Base-by-base conservation (phyloP, 2,797 vertebrate species). In the Xerus rutilus region DNA sequence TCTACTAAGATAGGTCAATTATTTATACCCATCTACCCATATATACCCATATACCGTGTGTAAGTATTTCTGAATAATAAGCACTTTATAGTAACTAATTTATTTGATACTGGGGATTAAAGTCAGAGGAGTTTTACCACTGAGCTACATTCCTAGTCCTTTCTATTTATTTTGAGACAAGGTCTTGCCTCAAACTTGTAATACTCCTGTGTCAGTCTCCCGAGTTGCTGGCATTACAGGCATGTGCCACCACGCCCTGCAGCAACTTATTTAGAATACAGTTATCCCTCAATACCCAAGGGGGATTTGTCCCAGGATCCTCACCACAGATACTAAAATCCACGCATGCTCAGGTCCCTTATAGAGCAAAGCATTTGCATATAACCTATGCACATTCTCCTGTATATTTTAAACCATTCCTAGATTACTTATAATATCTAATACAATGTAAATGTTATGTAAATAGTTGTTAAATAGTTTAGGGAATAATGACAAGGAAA, bases 1-100 rank as follows among this genome's bases (percentile, higher is more conserved):
- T 49, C 69, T 87, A 49, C 12, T 81, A 95, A 67, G 35, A 79
- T 64, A 84, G 12, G 25, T 74, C 35, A 67, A 64, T 89, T 95
- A 73, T 49, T 69, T 70, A 54, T 20, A 73, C 21, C 14, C 25
- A 94, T 47, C 30, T 45, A 35, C 57, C 57, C 23, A 59, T 25
- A 59, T 39, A 47, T 45, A 35, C 57, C 21, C 57, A 59, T 59
- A 59, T 47, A 47, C 35, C 23, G 9, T 59, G 57, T 77, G 1
- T 39, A 73, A 45, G 32, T 78, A 93, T 25, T 64, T 57, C 3
- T 77, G 14, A 84, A 85, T 52, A 91, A 93, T 25, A 82, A 82
- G 65, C 5, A 90, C 35, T 86, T 84, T 78, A 69, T 2, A 49
- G 62, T 74, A 91, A 83, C 45, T 94, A 83, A 88, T 28, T 83